Percentiles rank a stretch among this genome's conserved stretches.
These are phyloP conservation scores for Pheosia gnoma DNA, from an alignment of 2,888 invertebrate genomes.

Conservation along the genomic window DNA sequence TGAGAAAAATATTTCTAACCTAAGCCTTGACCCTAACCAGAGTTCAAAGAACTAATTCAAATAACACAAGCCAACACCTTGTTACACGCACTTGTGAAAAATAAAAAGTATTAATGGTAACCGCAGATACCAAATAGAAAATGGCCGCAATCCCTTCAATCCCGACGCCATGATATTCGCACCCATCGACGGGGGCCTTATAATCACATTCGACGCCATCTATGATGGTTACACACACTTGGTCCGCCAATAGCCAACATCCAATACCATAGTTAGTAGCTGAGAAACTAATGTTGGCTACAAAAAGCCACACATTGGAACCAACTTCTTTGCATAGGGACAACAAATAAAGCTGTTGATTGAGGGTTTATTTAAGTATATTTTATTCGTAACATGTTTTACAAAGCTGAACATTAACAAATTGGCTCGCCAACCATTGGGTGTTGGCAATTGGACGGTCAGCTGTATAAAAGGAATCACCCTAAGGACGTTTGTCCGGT, in stretches of 20 bases:
- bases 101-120: constrained; percentile 2
- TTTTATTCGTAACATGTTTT: too few species aligned
- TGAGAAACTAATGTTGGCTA: background rate
- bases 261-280: background rate
- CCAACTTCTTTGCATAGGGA: background rate
- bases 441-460: background rate
- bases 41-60: constrained; percentile 5
- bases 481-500: constrained; percentile 6
- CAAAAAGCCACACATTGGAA: background rate
- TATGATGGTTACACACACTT: background rate
- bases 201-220: background rate
- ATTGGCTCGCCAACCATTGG: background rate
- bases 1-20: background rate
- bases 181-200: constrained; percentile 1
- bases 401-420: too few species aligned
- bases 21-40: background rate
- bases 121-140: constrained; percentile 5
- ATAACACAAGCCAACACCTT: constrained; percentile 1
- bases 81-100: constrained; percentile 4
- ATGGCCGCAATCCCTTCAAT: background rate
- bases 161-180: constrained; percentile 1
- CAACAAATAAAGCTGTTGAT: too few species aligned
- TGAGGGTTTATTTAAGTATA: too few species aligned
- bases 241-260: background rate
- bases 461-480: background rate